Conservation (phyloP, 2,797 vertebrate genomes). For the Nannoperca australis region DNA sequence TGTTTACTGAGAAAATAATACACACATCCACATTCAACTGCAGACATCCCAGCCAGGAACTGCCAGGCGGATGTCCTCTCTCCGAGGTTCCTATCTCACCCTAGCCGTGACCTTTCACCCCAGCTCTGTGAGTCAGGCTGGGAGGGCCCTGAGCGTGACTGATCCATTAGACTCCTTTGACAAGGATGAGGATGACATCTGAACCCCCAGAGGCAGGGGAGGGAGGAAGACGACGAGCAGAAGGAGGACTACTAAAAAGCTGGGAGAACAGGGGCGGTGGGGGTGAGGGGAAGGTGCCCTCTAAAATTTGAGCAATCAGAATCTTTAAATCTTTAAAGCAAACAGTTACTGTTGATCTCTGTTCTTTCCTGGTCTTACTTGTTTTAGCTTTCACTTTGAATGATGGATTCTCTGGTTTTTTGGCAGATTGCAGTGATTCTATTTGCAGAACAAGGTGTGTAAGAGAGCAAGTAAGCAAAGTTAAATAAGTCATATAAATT, state of each 20-base stretch:
- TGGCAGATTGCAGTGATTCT: constrained; percentile 7
- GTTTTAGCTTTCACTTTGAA: constrained; percentile 1
- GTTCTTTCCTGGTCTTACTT: not conserved
- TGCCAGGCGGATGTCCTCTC: constrained; percentile 71
- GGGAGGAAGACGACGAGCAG: constrained; percentile 41
- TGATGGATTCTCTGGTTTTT: not conserved
- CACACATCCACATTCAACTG: constrained; percentile 20
- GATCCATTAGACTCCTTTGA: constrained; percentile 84
- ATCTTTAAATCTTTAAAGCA: constrained; percentile 1
- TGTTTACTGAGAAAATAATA: constrained; percentile 81
- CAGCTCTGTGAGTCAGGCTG: constrained; percentile 74
- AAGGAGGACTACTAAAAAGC: constrained; percentile 48
- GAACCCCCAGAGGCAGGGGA: constrained; percentile 73
- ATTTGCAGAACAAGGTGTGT: constrained; percentile 5
- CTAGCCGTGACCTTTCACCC: constrained; percentile 73
- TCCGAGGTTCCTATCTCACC: constrained; percentile 71
- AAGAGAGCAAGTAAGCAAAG: not conserved
- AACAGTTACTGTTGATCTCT: not conserved
- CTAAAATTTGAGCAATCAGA: constrained; percentile 6
- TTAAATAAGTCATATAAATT: not conserved
- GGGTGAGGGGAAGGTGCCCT: constrained; percentile 8
- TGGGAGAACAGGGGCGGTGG: not conserved
- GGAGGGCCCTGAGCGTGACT: constrained; percentile 78
- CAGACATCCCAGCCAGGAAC: constrained; percentile 55
- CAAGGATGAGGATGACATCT: constrained; percentile 86